Evolutionary conservation across 2,888 invertebrate genomes (phyloP), one percentile per base, ranked within the genome.

Genomic region (Ormia ochracea): DNA sequence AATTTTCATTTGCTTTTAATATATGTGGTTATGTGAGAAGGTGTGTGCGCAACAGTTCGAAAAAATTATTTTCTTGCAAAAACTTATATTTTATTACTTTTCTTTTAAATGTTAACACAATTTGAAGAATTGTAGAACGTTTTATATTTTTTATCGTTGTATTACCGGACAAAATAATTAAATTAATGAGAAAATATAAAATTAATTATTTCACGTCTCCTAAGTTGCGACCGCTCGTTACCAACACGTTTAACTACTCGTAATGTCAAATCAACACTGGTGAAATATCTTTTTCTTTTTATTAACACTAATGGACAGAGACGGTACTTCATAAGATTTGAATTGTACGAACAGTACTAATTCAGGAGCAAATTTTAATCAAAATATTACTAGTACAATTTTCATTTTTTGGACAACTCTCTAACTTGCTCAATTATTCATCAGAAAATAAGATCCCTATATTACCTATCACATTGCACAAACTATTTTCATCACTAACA

Each of bases 1-100:
- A 50, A 45, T 26, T 17, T 26, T 26, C 19, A 33, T 70, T 69
- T 63, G 45, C 59, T 6, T 76, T 38, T 33, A 17, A 52, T 45
- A 14, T 54, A 56, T 56, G 52, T 58, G 43, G 12, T 45, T 59
- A 56, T 61, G 54, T 59, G 72, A 72, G 68, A 78, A 78, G 82
- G 82, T 82, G 82, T 82, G 82, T 80, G 80, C 80, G 80, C 82
- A 82, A 82, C 82, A 82, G 82, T 82, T 82, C 77, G 43, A 68
- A 66, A 52, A 33, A 66, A 17, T 33, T 23, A n/a, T n/a, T 50
- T 43, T 45, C 19, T 19, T 58, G 50, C 31, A 3, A 10, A 21
- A 36, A 2, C n/a, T 31, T 28, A 31, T 59, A n/a, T 56, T 54
- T 31, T n/a, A 33, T 33, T 19, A 12, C 26, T 23, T 33, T 10